Conservation (phyloP, 30 jellyfish, hydroid and myxozoan genomes). For the Nemopilema nomurai region DNA sequence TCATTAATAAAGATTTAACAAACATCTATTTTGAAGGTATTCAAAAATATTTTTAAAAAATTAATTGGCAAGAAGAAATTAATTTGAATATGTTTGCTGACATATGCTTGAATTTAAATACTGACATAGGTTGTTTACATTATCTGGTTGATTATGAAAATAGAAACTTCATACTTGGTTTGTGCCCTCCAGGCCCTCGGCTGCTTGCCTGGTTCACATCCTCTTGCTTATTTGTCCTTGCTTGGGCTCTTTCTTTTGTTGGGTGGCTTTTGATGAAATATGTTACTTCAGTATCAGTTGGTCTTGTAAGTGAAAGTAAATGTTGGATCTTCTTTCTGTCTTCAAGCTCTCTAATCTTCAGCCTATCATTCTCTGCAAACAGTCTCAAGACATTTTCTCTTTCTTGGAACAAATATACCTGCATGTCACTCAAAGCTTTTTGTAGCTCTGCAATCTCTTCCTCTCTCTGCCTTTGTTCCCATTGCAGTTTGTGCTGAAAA, state of each 20-base stretch:
- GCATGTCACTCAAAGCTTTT: constrained; percentile 94
- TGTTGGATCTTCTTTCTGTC: constrained; percentile 92
- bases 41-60: too few relatives aligned
- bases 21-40: too few relatives aligned
- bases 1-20: too few relatives aligned
- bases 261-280: constrained; percentile 77
- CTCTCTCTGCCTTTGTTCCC: constrained; percentile 92
- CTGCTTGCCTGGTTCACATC: constrained; percentile 14
- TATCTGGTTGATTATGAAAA: too few relatives aligned
- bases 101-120: too few relatives aligned
- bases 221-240: neutral
- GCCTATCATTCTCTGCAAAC: constrained; percentile 89
- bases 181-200: constrained; percentile 97
- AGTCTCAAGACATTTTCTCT: constrained; percentile 87
- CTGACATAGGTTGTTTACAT: too few relatives aligned
- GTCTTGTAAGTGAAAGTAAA: constrained; percentile 77
- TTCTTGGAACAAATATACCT: constrained; percentile 90
- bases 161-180: constrained; percentile 28
- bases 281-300: constrained; percentile 85
- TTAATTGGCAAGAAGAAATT: too few relatives aligned
- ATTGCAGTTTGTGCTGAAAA: constrained; percentile 82
- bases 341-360: constrained; percentile 82
- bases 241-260: neutral
- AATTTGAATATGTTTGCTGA: too few relatives aligned
- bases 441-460: constrained; percentile 93